Conservation (phyloP, 2,888 invertebrate genomes). For the Calameuta idolon region DNA sequence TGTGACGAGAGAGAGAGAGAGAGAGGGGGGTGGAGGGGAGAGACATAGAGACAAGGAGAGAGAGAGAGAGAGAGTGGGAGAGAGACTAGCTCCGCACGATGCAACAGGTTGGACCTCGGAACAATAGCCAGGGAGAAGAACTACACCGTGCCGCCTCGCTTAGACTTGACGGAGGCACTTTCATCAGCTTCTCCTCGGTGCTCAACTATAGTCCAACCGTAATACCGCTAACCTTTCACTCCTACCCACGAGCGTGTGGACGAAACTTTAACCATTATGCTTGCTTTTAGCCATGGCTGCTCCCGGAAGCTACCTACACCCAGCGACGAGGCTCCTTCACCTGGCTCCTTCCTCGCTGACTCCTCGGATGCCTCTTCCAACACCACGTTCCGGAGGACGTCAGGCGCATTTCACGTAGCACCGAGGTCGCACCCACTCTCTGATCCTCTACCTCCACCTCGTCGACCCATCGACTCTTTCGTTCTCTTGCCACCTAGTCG, state of each 20-base stretch:
- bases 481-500: conserved; percentile 11
- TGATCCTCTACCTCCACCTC: conserved; percentile 25
- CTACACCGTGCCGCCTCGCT: neutral
- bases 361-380: too few relatives aligned
- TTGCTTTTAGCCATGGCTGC: conserved; percentile 6
- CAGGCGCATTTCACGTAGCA: too few relatives aligned
- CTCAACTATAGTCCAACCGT: too few relatives aligned
- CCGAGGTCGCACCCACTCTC: too few relatives aligned
- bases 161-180: neutral
- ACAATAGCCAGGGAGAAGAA: conserved; percentile 8
- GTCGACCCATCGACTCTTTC: conserved; percentile 30
- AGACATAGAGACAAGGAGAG: neutral
- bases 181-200: too few relatives aligned
- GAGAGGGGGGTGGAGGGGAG: neutral
- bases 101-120: conserved; percentile 9
- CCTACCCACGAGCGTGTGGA: neutral
- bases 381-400: too few relatives aligned
- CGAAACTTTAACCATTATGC: neutral
- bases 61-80: neutral
- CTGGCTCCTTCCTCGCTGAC: too few relatives aligned
- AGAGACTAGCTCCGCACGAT: neutral
- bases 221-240: too few relatives aligned
- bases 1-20: neutral
- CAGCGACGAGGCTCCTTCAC: neutral
- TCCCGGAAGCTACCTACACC: conserved; percentile 14